Percentiles rank a stretch among this genome's conserved stretches.
These are phyloP conservation scores for Lepus timidus DNA, from an alignment of 2,113 vertebrate species.

Conservation along the genomic window DNA sequence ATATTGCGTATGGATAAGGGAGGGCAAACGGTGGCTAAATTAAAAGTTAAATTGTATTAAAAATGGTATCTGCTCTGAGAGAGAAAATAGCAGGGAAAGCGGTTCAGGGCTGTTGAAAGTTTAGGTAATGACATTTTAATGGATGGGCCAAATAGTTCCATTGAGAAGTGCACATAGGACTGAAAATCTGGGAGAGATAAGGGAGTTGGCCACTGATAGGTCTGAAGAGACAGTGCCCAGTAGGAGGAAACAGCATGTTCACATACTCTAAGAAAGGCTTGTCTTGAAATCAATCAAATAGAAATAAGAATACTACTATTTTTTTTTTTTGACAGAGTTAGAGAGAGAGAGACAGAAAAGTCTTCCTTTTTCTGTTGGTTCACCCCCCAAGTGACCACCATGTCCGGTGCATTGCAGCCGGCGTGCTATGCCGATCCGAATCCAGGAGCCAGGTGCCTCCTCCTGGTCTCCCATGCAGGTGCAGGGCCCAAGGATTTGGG, in stretches of 20 bases:
- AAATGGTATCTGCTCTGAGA: background rate
- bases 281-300: background rate
- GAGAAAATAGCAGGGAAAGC: background rate
- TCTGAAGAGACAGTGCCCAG: background rate
- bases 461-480: too few species aligned
- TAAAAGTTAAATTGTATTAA: background rate
- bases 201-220: background rate
- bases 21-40: background rate
- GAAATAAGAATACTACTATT: background rate
- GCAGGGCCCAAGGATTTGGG: too few species aligned
- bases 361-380: too few species aligned
- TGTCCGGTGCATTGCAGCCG: too few species aligned
- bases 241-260: background rate
- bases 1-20: background rate
- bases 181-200: background rate
- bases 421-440: too few species aligned
- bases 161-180: background rate
- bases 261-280: background rate
- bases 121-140: background rate
- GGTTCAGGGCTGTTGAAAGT: accelerated
- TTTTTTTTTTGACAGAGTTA: too few species aligned
- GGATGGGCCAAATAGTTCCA: accelerated
- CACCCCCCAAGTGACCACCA: too few species aligned
- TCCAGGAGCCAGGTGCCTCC: too few species aligned
- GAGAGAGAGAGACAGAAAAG: too few species aligned